Percentiles rank a stretch among this genome's conserved stretches.
Conservation (phyloP, 2,888 invertebrate genomes). For the Drosophila flavopinicola region DNA sequence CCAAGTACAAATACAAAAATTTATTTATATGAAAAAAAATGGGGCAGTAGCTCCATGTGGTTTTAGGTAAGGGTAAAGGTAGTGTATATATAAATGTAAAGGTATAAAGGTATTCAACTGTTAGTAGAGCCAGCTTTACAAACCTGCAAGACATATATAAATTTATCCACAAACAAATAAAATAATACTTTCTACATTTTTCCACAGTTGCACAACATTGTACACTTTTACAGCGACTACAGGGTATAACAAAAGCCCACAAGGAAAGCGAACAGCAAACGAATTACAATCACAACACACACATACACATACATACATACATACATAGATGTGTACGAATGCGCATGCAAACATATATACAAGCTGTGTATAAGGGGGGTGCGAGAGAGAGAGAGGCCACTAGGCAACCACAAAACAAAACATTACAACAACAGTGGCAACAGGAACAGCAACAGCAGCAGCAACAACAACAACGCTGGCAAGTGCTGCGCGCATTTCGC, state of each 20-base stretch:
- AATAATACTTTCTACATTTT: neutral
- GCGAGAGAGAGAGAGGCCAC: slow-evolving; percentile 33
- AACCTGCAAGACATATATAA: no score
- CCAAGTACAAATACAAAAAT: no score
- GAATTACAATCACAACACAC: slow-evolving; percentile 52
- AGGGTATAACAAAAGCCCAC: slow-evolving; percentile 37
- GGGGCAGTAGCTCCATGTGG: no score
- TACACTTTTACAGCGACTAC: neutral
- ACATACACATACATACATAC: slow-evolving; percentile 10
- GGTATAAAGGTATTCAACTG: no score
- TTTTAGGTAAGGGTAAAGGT: no score
- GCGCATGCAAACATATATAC: slow-evolving; percentile 4
- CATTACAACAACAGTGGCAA: slow-evolving; percentile 47
- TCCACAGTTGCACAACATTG: neutral
- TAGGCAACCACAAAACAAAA: slow-evolving; percentile 69
- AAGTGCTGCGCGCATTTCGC: slow-evolving; percentile 77
- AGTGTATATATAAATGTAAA: no score
- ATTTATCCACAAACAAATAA: no score
- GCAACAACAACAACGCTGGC: slow-evolving; percentile 42
- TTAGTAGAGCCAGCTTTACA: no score
- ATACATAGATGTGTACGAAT: neutral
- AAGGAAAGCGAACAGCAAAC: slow-evolving; percentile 53
- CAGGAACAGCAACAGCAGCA: slow-evolving; percentile 28
- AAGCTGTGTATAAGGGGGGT: neutral
- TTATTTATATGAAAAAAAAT: no score